Base-by-base conservation (phyloP, 2,888 invertebrate genomes). In the Phoronis australis region DNA sequence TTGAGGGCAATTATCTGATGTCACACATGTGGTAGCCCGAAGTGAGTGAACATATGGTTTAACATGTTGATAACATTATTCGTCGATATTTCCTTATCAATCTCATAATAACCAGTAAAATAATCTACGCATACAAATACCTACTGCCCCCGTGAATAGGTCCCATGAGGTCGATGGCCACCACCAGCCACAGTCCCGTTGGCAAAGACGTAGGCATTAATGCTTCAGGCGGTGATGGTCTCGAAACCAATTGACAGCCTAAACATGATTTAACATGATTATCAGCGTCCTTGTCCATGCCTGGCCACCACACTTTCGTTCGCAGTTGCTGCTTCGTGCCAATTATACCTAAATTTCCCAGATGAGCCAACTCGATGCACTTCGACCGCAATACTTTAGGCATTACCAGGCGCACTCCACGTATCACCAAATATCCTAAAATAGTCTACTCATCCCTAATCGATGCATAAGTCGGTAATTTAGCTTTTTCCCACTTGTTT, bases 281-380 rank as follows among this genome's bases (percentile, higher is more conserved):
- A 23, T 52, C 50, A 18, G 23, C 38, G 21, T 26, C 52, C 18
- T 24, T 31, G 47, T 59, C 61, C 20, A 64, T 61, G 9, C 54
- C 51, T 4, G 64, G 61, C 61, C 59, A 61, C 57, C 57, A 62
- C 44, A 60, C 56, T 45, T 60, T 59, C 0, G 49, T 22, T 23
- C 59, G 22, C n/a, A 59, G 20, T 20, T 48, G 37, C 24, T 58
- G 48, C 40, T 57, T 52, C 44, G 35, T 45, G 35, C 22, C 40
- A 26, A 22, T 35, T 22, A 55, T 50, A 1, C 51, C 55, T 15
- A 54, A 53, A 40, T 62, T 58, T 27, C 54, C 57, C 37, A 56
- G 58, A 47, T 62, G 60, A 22, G 51, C 58, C 44, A 56, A 35
- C 25, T 42, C 24, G 20, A 59, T 31, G 12, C 54, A 26, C 21